phyloP scores from a whole-genome alignment of 2,113 vertebrate species.

The Varanus komodoensis region DNA sequence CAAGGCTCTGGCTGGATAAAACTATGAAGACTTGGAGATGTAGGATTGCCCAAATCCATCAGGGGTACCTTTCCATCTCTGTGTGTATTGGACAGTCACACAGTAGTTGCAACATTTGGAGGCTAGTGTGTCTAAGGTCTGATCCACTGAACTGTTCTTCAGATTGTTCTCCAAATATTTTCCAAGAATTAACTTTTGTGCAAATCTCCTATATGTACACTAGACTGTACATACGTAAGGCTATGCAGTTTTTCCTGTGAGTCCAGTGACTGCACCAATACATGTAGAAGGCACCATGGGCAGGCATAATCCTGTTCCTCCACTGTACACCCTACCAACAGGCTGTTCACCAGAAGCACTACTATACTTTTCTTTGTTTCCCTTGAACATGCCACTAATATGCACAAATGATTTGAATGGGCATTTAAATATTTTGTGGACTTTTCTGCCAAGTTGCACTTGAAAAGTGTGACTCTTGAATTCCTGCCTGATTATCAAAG shows the following conservation, averaged over 20 bases:
- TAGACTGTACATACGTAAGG: neutral
- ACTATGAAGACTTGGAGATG: neutral
- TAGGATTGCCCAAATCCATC: neutral
- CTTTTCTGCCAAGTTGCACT: neutral
- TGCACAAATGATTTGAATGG: neutral
- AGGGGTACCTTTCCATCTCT: neutral
- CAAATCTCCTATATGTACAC: neutral
- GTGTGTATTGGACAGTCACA: neutral
- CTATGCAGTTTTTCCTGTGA: neutral
- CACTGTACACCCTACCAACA: too few relatives aligned
- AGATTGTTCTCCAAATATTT: neutral
- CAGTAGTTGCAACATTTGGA: neutral
- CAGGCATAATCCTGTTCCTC: neutral
- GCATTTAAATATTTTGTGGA: neutral
- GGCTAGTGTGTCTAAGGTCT: neutral
- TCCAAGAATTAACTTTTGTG: neutral
- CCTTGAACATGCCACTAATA: neutral
- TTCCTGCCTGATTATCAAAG: neutral
- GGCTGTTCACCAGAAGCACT: neutral
- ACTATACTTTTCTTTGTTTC: neutral
- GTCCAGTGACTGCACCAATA: neutral
- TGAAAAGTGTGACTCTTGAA: neutral
- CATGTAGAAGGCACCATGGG: neutral
- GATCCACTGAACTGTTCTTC: neutral
- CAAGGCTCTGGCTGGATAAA: neutral